phyloP scores from a whole-genome alignment of 2,797 vertebrate species.

The Dromococcyx pavoninus region DNA sequence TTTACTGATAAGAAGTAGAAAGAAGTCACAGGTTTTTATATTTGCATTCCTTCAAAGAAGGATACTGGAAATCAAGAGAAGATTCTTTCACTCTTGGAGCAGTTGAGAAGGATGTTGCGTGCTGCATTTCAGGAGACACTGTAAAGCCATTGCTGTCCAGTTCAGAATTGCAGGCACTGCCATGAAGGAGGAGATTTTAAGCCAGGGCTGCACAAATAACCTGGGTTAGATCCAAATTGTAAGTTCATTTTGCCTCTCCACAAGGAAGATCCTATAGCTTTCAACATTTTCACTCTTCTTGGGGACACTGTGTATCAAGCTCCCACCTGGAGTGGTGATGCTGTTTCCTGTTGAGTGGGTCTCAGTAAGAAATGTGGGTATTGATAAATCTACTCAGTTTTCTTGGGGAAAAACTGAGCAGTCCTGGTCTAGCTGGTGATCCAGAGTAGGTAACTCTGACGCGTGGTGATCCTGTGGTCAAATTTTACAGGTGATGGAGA shows the following conservation, averaged over 20 bases:
- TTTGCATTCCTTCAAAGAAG: not conserved
- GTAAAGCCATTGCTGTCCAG: not conserved
- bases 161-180: not conserved
- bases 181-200: not conserved
- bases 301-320: not conserved
- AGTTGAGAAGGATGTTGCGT: not conserved
- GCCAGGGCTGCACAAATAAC: not conserved
- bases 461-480: not conserved
- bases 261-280: not conserved
- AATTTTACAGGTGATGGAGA: not conserved
- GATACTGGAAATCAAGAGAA: not conserved
- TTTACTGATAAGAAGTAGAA: not conserved
- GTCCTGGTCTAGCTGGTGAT: not conserved
- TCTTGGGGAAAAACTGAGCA: not conserved
- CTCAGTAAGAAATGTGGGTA: not conserved
- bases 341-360: not conserved
- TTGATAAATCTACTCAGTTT: not conserved
- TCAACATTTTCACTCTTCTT: not conserved
- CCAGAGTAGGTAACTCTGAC: not conserved
- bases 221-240: not conserved
- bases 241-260: not conserved
- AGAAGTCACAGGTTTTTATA: slow-evolving; percentile 4
- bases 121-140: not conserved
- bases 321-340: rapidly evolving
- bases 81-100: not conserved